These are phyloP conservation scores for Salvelinus sp. DNA, from an alignment of 2,113 vertebrate genomes.

Conservation along the genomic window DNA sequence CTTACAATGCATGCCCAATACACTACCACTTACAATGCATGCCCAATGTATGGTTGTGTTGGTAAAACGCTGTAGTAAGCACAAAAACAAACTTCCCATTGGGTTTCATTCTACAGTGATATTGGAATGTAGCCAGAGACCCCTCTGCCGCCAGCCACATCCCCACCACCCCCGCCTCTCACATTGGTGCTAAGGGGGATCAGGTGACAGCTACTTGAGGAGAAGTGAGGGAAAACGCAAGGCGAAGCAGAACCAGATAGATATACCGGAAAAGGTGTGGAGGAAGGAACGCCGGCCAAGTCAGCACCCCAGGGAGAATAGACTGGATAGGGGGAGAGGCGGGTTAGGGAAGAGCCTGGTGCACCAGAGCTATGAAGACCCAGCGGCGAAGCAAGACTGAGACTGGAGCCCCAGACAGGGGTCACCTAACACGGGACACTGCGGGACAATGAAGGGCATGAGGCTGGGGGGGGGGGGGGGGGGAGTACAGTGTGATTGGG, in stretches of 20 bases:
- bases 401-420: constrained; percentile 8
- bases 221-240: background rate
- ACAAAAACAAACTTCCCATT: no score
- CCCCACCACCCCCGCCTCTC: background rate
- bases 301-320: constrained; percentile 17
- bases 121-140: background rate
- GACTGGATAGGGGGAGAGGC: background rate
- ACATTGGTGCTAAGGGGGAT: background rate
- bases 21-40: no score
- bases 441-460: constrained; percentile 53
- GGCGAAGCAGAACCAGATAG: background rate
- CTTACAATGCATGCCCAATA: no score
- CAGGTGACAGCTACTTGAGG: background rate
- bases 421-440: constrained; percentile 47
- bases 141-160: background rate
- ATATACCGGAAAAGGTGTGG: background rate
- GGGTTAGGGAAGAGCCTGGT: background rate
- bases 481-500: constrained; percentile 12
- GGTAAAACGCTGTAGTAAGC: no score
- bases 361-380: background rate
- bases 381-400: background rate
- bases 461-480: constrained; percentile 6
- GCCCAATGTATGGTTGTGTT: no score
- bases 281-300: background rate
- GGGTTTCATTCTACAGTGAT: no score